These are phyloP conservation scores for Hormaphis cornu DNA, from an alignment of 1,140 invertebrate species.

Conservation along the genomic window DNA sequence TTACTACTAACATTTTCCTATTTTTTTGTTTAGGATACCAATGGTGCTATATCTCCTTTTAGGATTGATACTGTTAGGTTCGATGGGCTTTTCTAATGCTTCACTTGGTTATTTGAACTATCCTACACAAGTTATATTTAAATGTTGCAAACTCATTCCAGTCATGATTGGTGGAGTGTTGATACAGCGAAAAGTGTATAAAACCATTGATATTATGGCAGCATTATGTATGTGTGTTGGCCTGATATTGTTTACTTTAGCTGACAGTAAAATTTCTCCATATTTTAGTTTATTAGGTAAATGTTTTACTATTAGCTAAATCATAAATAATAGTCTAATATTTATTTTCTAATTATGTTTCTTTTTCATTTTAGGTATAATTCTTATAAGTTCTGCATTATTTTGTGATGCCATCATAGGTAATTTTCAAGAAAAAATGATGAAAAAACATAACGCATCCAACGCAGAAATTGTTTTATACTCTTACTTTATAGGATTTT, in stretches of 20 bases:
- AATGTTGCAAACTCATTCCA: constrained; percentile 93
- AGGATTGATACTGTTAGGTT: constrained; percentile 79
- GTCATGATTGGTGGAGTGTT: constrained; percentile 84
- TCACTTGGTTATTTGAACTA: constrained; percentile 94
- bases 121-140: constrained; percentile 86
- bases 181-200: constrained; percentile 83
- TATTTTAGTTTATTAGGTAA: constrained; percentile 67
- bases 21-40: constrained; percentile 62
- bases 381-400: constrained; percentile 78
- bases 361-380: constrained; percentile 50
- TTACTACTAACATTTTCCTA: neutral
- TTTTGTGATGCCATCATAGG: constrained; percentile 89
- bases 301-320: neutral
- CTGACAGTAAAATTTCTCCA: constrained; percentile 81
- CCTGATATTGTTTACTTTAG: constrained; percentile 81
- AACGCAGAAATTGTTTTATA: constrained; percentile 91
- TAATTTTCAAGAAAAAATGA: constrained; percentile 91
- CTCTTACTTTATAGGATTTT: constrained; percentile 80
- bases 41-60: constrained; percentile 68
- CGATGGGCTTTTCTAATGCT: constrained; percentile 92
- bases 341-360: neutral
- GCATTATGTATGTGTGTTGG: constrained; percentile 83
- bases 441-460: constrained; percentile 69
- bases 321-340: too few relatives aligned
- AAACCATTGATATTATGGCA: constrained; percentile 70